Evolutionary conservation across 2,113 vertebrate species (phyloP), one percentile per base, ranked within the genome.

Genomic region (Scartelaos histophorus): DNA sequence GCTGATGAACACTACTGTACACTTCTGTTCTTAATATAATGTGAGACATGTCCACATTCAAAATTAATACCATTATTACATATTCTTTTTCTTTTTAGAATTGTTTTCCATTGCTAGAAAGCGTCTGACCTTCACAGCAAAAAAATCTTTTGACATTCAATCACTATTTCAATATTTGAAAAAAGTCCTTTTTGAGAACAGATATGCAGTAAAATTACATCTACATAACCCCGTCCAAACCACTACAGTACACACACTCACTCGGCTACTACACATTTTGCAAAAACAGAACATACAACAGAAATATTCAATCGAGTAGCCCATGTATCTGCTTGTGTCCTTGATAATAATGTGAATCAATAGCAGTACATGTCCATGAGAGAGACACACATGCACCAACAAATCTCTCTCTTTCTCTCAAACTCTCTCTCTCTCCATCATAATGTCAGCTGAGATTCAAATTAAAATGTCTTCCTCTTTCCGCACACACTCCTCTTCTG

Each of bases 401-500:
- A 19, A 51, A 51, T 43, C 6, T 43, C 38, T 43, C 38, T 43
- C 38, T 10, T 10, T 43, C 38, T 43, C 38, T 43, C 7, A 1
- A 13, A 21, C 51, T 21, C 51, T 58, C 68, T 79, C 74, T 24
- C 24, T 46, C 75, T 70, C 62, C 53, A 74, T 75, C 66, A 70
- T 73, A 66, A 71, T 75, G 77, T 70, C 78, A 34, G 70, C 38
- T 43, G 38, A 43, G 73, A 85, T 82, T 43, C 53, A 76, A 83
- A 78, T 57, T 11, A 66, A 76, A 83, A 78, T 57, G 12, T 38
- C 12, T 16, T 34, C 12, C 24, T 21, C 1, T 53, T 69, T 19
- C 13, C 24, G 47, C 61, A 61, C 17, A 53, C 61, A 29, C 29
- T 29, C 29, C 29, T 69, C 22, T 12, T 60, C 57, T 1, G 38